These are phyloP conservation scores for Eupeodes luniger DNA, from an alignment of 2,888 invertebrate genomes.

Conservation along the genomic window DNA sequence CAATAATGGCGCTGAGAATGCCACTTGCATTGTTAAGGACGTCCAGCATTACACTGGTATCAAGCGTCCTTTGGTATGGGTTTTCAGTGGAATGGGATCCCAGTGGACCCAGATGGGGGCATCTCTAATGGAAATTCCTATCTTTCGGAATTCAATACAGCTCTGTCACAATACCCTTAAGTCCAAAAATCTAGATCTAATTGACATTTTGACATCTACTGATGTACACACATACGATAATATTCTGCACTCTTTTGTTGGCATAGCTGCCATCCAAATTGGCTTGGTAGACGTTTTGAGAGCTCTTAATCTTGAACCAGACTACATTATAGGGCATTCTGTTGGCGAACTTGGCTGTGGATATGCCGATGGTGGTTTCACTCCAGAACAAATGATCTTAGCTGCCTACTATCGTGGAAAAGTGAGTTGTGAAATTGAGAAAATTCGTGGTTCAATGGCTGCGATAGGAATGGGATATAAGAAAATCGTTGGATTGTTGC, in stretches of 20 bases:
- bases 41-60: conserved; percentile 87
- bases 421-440: conserved; percentile 89
- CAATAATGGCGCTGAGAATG: conserved; percentile 77
- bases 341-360: conserved; percentile 98
- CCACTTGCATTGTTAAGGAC: conserved; percentile 84
- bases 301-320: conserved; percentile 87
- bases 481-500: conserved; percentile 87
- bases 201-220: conserved; percentile 87
- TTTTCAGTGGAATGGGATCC: conserved; percentile 96
- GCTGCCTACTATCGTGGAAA: conserved; percentile 93
- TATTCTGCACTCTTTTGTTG: conserved; percentile 89
- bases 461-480: conserved; percentile 90
- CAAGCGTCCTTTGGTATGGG: conserved; percentile 92
- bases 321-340: conserved; percentile 94
- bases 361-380: conserved; percentile 96
- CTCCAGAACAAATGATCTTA: conserved; percentile 93
- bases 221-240: conserved; percentile 87
- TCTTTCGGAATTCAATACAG: conserved; percentile 89
- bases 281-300: conserved; percentile 87
- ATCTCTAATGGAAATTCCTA: conserved; percentile 89
- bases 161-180: conserved; percentile 86
- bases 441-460: conserved; percentile 94
- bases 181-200: conserved; percentile 87
- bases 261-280: conserved; percentile 89
- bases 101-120: conserved; percentile 95